These are phyloP conservation scores for Galeopsomyia nigrocyanea DNA, from an alignment of 2,888 invertebrate species.

Conservation along the genomic window DNA sequence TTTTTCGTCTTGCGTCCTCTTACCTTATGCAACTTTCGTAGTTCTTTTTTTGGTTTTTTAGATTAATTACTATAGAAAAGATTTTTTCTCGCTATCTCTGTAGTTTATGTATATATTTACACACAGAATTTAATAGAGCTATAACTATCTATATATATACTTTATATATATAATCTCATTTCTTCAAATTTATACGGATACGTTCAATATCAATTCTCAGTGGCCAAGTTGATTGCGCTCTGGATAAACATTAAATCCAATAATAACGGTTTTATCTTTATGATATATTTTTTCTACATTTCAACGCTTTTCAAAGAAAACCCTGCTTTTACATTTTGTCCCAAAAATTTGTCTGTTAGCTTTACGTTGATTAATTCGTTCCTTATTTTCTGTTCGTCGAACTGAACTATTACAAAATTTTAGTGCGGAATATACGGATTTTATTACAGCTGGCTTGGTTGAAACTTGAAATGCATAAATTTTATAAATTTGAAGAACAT, in stretches of 20 bases:
- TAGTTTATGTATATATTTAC: conserved; percentile 43
- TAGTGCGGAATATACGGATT: neutral
- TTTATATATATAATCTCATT: conserved; percentile 40
- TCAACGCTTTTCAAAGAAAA: conserved; percentile 3
- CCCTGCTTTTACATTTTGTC: neutral
- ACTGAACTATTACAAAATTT: conserved; percentile 11
- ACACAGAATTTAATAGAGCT: conserved; percentile 34
- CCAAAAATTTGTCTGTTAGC: neutral
- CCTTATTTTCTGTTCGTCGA: neutral
- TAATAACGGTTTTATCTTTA: conserved; percentile 7
- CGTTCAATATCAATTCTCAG: conserved; percentile 59
- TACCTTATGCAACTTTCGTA: conserved; percentile 29
- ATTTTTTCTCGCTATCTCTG: conserved; percentile 19
- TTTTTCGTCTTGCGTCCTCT: conserved; percentile 2
- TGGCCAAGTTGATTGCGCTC: conserved; percentile 59
- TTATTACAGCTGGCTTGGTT: no score
- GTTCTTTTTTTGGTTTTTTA: conserved; percentile 15
- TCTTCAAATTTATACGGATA: conserved; percentile 45
- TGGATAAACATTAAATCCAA: conserved; percentile 47
- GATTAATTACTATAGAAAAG: conserved; percentile 36
- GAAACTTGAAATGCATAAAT: conserved; percentile 1
- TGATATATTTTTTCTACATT: conserved; percentile 1
- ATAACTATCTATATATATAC: conserved; percentile 27
- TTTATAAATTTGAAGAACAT: conserved; percentile 43
- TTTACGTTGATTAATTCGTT: neutral